These are phyloP conservation scores for Aphelocoma californica DNA, from an alignment of 2,797 vertebrate genomes.

Conservation along the genomic window DNA sequence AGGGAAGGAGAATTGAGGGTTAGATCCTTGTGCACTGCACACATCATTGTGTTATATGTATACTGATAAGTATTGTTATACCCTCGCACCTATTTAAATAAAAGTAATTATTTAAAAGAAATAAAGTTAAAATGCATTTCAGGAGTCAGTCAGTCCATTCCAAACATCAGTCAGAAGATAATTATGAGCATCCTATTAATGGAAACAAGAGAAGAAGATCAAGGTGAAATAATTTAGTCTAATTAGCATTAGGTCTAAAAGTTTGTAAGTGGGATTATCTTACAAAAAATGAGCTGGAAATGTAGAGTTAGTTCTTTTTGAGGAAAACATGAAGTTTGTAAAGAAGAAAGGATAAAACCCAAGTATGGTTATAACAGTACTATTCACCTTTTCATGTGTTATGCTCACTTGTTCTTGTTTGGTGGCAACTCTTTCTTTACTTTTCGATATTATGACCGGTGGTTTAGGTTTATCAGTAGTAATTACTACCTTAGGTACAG, in stretches of 20 bases:
- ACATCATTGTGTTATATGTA: not conserved
- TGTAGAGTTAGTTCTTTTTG: conserved; percentile 51
- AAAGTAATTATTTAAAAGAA: not conserved
- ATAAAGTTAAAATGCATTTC: not conserved
- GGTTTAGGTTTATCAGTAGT: conserved; percentile 63
- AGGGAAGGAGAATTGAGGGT: not conserved
- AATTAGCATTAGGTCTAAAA: not conserved
- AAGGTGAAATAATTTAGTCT: not conserved
- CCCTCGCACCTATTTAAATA: not conserved
- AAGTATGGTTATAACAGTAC: not conserved
- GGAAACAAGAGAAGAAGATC: not conserved
- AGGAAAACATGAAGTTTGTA: not conserved
- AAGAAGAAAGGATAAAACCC: not conserved
- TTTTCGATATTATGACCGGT: conserved; percentile 37
- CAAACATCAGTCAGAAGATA: conserved; percentile 6
- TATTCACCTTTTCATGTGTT: conserved; percentile 76
- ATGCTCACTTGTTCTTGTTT: conserved; percentile 69
- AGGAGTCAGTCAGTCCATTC: not conserved
- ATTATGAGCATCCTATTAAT: not conserved
- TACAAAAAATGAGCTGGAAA: not conserved
- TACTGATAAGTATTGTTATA: conserved; percentile 16
- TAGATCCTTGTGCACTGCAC: conserved; percentile 10
- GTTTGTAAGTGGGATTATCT: not conserved
- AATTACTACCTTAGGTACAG: conserved; percentile 71
- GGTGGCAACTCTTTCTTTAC: conserved; percentile 65